Percentiles rank a stretch among this genome's conserved stretches.
Conservation (phyloP, 2,797 vertebrate species). For the Acrossocheilus fasciatus region DNA sequence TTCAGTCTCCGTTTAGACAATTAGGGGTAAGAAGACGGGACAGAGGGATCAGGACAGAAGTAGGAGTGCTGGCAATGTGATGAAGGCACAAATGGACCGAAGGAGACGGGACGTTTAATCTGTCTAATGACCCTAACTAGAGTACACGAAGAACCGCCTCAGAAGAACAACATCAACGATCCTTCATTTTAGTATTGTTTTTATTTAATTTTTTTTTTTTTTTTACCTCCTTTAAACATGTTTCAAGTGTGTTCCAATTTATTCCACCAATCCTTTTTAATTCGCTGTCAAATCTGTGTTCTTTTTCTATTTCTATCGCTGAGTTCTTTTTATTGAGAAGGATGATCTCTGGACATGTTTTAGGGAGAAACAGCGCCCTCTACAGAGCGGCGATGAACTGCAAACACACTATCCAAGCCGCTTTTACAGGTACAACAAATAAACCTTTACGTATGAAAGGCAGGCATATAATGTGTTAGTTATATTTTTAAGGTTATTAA, state of each 20-base stretch:
- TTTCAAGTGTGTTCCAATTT: background rate
- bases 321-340: background rate
- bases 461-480: background rate
- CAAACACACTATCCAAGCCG: background rate
- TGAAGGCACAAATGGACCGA: background rate
- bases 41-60: background rate
- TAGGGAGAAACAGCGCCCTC: slow-evolving; percentile 31
- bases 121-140: slow-evolving; percentile 7
- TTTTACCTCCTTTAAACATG: background rate
- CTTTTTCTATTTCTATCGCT: background rate
- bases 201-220: no score
- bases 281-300: no score
- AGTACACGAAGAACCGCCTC: background rate
- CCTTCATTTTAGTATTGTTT: background rate
- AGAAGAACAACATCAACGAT: background rate
- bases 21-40: slow-evolving; percentile 36
- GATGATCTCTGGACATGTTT: background rate
- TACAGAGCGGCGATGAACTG: slow-evolving; percentile 9
- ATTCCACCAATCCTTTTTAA: background rate
- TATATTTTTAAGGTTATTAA: no score
- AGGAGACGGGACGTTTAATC: slow-evolving; percentile 37
- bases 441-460: background rate
- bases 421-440: background rate
- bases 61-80: background rate
- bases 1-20: slow-evolving; percentile 37